Base-by-base conservation (phyloP, 2,113 vertebrate genomes). In the Scomber japonicus region DNA sequence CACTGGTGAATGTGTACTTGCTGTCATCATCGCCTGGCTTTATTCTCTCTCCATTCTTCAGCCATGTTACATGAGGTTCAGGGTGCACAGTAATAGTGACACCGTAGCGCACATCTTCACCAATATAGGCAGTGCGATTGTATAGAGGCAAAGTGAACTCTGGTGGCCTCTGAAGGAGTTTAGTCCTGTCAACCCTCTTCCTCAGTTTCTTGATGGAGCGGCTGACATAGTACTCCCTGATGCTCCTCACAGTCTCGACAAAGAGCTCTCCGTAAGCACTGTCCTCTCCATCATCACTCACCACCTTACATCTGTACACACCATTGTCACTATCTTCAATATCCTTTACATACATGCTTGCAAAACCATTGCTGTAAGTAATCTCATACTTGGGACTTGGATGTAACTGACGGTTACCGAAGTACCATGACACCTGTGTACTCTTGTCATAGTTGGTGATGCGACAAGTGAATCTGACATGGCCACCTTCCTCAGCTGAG, bases 61-160 rank as follows among this genome's bases (percentile, higher is more conserved):
- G 95, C 98, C 98, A 99, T 3, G 96, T 96, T 51, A 99, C 94
- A 15, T 95, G 96, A 91, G 98, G 98, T 78, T 99, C 98, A 71
- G 98, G 98, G 71, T 99, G 98, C 73, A 99, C 97, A 15, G 98
- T 99, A 71, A 99, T 97, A 46, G 98, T 99, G 80, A 99, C 98
- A 72, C 98, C 98, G 69, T 99, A 99, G 51, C 98, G 96, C 65
- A 99, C 96, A 57, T 97, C 96, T 91, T 99, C 97, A 62, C 98
- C 97, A 24, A 98, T 84, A 3, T 98, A 99, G 4, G 96, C 97
- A 21, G 96, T 94, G 71, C 95, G 95, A 56, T 99, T 98, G 84
- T 96, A 99, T 64, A 99, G 94, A 74, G 98, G 98, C 86, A 99
- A 86, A 57, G 98, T 99, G 87, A 99, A 98, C 94, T 99, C 98